Evolutionary conservation across 2,797 vertebrate genomes (phyloP).

Genomic region (Streptopelia turtur): DNA sequence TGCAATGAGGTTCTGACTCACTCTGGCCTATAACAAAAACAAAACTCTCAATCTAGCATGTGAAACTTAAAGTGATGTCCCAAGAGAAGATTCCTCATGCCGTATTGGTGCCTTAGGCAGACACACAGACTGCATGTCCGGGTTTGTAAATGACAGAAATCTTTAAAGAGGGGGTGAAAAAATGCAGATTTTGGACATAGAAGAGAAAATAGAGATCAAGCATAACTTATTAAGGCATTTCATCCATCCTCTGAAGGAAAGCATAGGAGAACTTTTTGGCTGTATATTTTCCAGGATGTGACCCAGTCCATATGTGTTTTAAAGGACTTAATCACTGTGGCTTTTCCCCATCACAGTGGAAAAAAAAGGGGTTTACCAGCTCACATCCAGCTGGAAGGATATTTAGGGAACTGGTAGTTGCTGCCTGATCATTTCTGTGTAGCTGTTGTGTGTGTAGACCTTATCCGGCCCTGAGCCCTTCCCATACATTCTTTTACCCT

Average conservation of each 20-base stretch:
- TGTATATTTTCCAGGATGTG: neutral
- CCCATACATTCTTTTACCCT: neutral
- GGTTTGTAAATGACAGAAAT: neutral
- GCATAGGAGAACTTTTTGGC: neutral
- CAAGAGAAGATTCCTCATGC: neutral
- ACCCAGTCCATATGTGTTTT: neutral
- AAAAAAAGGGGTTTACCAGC: neutral
- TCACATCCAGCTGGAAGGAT: neutral
- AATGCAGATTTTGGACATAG: neutral
- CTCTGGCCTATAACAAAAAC: neutral
- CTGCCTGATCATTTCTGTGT: neutral
- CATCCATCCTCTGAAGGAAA: neutral
- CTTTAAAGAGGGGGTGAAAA: neutral
- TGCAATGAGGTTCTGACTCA: slow-evolving; percentile 11
- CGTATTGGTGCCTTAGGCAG: neutral
- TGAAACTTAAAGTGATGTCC: neutral
- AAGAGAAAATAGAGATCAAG: neutral
- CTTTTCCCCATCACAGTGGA: neutral
- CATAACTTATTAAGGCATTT: neutral
- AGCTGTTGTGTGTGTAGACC: neutral
- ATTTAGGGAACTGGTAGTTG: neutral
- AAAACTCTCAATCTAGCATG: neutral
- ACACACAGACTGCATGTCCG: neutral
- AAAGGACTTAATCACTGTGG: neutral
- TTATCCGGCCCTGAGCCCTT: neutral